Evolutionary conservation across 2,888 invertebrate genomes (phyloP).

Genomic region (Drosophila nr. fundita): DNA sequence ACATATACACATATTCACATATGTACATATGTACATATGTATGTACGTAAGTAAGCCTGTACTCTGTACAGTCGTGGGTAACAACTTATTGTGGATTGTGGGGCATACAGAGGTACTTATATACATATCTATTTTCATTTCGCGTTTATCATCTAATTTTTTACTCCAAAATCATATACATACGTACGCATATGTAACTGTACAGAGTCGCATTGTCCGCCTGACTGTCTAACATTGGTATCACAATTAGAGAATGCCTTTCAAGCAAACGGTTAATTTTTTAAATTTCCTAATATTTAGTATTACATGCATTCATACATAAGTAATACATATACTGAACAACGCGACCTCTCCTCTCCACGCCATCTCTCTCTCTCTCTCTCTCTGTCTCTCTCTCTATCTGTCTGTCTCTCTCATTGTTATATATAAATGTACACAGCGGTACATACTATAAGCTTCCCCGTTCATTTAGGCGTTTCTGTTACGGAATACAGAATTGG

Average conservation of each 20-base stretch:
- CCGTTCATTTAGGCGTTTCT: slow-evolving; percentile 10
- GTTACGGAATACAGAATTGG: slow-evolving; percentile 9
- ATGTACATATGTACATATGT: slow-evolving; percentile 2
- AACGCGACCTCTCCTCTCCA: not conserved
- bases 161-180: slow-evolving; percentile 10
- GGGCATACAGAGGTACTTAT: slow-evolving; percentile 52
- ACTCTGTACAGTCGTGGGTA: slow-evolving; percentile 54
- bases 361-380: not conserved
- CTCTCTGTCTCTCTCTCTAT: not conserved
- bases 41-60: slow-evolving; percentile 27
- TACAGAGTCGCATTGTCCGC: slow-evolving; percentile 30
- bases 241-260: slow-evolving; percentile 66
- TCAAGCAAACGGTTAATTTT: slow-evolving; percentile 45
- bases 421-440: slow-evolving; percentile 4
- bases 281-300: slow-evolving; percentile 1
- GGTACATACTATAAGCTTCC: not conserved
- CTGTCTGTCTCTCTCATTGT: not conserved
- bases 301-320: slow-evolving; percentile 12
- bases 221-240: slow-evolving; percentile 58
- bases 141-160: slow-evolving; percentile 1
- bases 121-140: slow-evolving; percentile 11
- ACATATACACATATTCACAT: not conserved
- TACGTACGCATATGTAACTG: slow-evolving; percentile 8
- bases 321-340: not conserved
- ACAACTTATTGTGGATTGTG: slow-evolving; percentile 38